These are phyloP conservation scores for Carlito syrichta DNA, from an alignment of 2,113 vertebrate species.

Conservation along the genomic window DNA sequence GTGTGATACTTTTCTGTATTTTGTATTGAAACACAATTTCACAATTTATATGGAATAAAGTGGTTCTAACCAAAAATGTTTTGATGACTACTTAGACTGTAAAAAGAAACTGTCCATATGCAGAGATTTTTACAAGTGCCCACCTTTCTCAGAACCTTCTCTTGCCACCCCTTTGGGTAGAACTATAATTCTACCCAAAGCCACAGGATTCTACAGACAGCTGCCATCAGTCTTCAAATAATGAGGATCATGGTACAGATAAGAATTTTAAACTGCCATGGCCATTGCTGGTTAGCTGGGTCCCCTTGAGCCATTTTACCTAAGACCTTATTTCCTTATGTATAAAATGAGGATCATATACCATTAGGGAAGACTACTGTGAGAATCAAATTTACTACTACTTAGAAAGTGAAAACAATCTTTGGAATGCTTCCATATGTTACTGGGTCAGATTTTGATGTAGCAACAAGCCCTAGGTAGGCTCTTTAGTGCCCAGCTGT, in stretches of 20 bases:
- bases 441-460: not conserved
- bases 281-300: not conserved
- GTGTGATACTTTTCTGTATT: not conserved
- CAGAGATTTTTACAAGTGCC: not conserved
- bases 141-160: not conserved
- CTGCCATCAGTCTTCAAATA: not conserved
- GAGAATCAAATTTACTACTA: too few relatives aligned
- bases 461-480: not conserved
- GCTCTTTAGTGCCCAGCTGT: not conserved
- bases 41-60: not conserved
- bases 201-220: too few relatives aligned
- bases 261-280: not conserved
- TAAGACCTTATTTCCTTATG: not conserved
- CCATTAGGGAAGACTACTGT: too few relatives aligned
- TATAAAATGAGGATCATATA: not conserved
- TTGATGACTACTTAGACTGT: not conserved
- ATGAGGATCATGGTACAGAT: accelerated
- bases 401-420: too few relatives aligned
- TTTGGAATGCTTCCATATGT: not conserved
- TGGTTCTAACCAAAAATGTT: not conserved
- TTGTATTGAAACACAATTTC: conserved; percentile 46
- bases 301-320: not conserved
- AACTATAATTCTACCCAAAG: not conserved
- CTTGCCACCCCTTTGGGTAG: too few relatives aligned
- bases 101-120: not conserved